A percentile compares a stretch with the other conserved stretches of the same genome.
Evolutionary conservation across 2,888 invertebrate species (phyloP).

Genomic region (Apoda limacodes): DNA sequence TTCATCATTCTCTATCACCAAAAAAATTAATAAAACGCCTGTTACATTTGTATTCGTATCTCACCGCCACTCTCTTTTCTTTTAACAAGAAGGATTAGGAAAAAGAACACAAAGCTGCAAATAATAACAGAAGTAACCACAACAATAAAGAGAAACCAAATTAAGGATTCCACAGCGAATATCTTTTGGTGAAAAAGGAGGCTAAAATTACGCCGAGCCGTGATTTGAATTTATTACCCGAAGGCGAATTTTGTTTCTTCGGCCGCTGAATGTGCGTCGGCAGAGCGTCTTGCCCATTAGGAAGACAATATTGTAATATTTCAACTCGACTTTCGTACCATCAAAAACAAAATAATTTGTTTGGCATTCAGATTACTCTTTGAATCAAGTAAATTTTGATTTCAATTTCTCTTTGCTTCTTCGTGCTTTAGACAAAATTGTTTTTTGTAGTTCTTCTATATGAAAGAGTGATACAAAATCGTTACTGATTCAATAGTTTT

Average conservation of each 20-base stretch:
- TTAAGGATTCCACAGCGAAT: constrained; percentile 58
- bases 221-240: constrained; percentile 66
- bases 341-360: neutral
- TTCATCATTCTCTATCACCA: no score
- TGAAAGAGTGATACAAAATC: no score
- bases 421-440: no score
- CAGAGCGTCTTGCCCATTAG: constrained; percentile 36
- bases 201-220: constrained; percentile 54
- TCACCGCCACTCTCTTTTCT: constrained; percentile 20
- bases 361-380: neutral
- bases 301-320: constrained; percentile 43
- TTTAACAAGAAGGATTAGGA: constrained; percentile 25
- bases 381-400: no score
- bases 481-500: no score
- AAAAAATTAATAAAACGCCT: no score
- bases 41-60: no score
- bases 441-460: no score
- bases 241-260: constrained; percentile 64
- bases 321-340: constrained; percentile 1
- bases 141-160: constrained; percentile 58
- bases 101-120: constrained; percentile 36
- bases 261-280: constrained; percentile 34
- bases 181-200: constrained; percentile 56
- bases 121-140: constrained; percentile 45
- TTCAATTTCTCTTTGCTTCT: no score